These are phyloP conservation scores for Percina caprodes DNA, from an alignment of 2,113 vertebrate species.

Conservation along the genomic window DNA sequence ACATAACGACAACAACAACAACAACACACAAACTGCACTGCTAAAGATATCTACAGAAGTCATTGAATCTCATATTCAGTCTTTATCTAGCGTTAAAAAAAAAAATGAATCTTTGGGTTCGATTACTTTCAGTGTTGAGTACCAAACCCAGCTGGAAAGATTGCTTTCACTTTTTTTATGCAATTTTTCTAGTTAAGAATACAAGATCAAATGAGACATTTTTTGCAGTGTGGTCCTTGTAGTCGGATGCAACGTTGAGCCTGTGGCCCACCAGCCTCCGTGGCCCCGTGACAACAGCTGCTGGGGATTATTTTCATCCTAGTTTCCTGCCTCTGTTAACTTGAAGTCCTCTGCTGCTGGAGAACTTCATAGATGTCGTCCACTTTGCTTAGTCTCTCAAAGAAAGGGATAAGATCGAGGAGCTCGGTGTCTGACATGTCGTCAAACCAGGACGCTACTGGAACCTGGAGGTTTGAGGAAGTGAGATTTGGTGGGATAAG, in stretches of 20 bases:
- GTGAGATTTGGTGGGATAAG: neutral
- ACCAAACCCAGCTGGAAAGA: slow-evolving; percentile 2
- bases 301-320: slow-evolving; percentile 42
- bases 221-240: slow-evolving; percentile 78
- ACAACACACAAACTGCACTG: slow-evolving; percentile 53
- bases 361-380: slow-evolving; percentile 94
- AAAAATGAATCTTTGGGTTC: neutral
- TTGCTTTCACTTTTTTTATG: neutral
- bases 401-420: slow-evolving; percentile 96
- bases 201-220: slow-evolving; percentile 28
- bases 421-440: slow-evolving; percentile 97
- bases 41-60: slow-evolving; percentile 46
- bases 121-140: neutral
- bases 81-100: neutral
- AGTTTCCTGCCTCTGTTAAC: slow-evolving; percentile 82
- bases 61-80: slow-evolving; percentile 46
- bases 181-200: neutral
- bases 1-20: slow-evolving; percentile 30
- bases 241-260: slow-evolving; percentile 69
- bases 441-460: slow-evolving; percentile 97
- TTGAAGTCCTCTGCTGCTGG: slow-evolving; percentile 90
- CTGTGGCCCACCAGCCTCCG: slow-evolving; percentile 75
- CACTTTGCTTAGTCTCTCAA: slow-evolving; percentile 94
- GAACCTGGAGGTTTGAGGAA: slow-evolving; percentile 85
- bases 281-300: slow-evolving; percentile 72